Evolutionary conservation across 2,888 invertebrate genomes (phyloP), one percentile per base, ranked within the genome.

Genomic region (Meghimatium bilineatum): DNA sequence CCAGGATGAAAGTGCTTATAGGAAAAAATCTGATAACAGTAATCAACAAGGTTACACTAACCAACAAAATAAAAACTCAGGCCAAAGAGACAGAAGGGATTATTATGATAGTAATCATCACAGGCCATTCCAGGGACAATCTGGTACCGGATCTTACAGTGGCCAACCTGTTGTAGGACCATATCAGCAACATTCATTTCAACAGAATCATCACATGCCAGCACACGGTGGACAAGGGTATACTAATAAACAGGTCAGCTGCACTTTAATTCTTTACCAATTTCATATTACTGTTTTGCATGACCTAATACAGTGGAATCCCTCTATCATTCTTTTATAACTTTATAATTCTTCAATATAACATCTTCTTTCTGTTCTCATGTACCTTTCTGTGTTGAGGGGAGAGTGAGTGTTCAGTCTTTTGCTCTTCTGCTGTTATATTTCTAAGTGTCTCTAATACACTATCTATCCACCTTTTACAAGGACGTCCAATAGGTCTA

Each of bases 41-140:
- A 83, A 63, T 34, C 76, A 85, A 34, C 85, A 82, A 34, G 81
- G 82, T n/a, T 67, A 81, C 66, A 12, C 63, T 23, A 17, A 23
- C 56, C 56, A 49, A 29, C 75, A 71, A 3, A 60, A 66, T 72
- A 84, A 75, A 26, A 74, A 81, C 75, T 79, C 78, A 38, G 36
- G 29, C 20, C 52, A 29, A n/a, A 66, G 56, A n/a, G 71, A 78
- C 20, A 63, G 72, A 1, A 34, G 63, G 3, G 49, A 23, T 49
- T 32, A 26, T 72, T n/a, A 80, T 34, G 26, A 29, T 29, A 67
- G 34, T 32, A 36, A 63, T 14, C 3, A 26, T 17, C 44, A 29
- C 5, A 34, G 17, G 20, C 77, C 34, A 63, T 36, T 60, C 66
- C 63, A 29, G 23, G 79, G 79, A 1, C 69, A 66, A 26, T 23